Evolutionary conservation across 2,888 invertebrate species (phyloP), one percentile per base, ranked within the genome.

Genomic region (Lasioglossum malachurum): DNA sequence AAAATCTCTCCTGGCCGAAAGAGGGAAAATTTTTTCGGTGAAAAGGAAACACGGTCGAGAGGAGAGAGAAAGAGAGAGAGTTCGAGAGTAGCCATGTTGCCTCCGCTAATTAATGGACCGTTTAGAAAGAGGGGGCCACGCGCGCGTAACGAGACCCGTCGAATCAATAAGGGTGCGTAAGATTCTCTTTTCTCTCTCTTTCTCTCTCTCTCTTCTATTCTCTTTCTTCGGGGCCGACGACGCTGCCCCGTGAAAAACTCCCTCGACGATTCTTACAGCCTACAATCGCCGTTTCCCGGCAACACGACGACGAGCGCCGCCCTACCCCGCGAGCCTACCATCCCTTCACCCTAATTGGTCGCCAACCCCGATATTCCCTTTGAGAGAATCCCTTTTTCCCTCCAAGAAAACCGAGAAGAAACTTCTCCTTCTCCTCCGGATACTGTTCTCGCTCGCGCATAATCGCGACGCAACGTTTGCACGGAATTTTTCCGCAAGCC

Each of bases 211-310:
- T 82, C 72, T 87, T 82, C 82, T 84, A 74, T 82, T 86, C 78
- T 82, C 75, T 82, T 77, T 86, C 80, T 82, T 67, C 80, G 81
- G 23, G 38, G 14, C 31, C 64, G 64, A 31, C 64, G 64, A 31
- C 31, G 64, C 84, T 83, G 77, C 89, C 92, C 88, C 71, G 90
- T 57, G 57, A 57, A 57, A 88, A 87, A 88, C 84, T 87, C 92
- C 87, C 92, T 87, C 88, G 87, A 89, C 89, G 87, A 91, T 92
- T 90, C 91, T 92, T 88, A 86, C 83, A 88, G 87, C 90, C 87
- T 89, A 92, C 90, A 90, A 91, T 90, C 90, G 88, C 83, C 91
- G 93, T 94, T 93, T 93, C 94, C 93, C 93, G 90, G 94, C 94
- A 94, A 94, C 94, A 93, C 92, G 89, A 83, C 87, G 84, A 84